These are phyloP conservation scores for Vicugna pacos DNA, from an alignment of 2,113 vertebrate genomes.

Conservation along the genomic window DNA sequence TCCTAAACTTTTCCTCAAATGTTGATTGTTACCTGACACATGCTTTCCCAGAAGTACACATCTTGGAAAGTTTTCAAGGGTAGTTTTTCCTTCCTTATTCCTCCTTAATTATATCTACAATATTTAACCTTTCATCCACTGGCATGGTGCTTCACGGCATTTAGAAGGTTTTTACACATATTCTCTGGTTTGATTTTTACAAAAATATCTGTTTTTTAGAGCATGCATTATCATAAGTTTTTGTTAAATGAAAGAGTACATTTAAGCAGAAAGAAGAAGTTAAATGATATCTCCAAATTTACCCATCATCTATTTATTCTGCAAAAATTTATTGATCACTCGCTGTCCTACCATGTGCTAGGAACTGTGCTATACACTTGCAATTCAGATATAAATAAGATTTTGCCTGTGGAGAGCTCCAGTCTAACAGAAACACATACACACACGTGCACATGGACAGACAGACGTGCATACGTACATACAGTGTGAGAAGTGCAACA, in stretches of 20 bases:
- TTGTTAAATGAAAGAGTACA: background rate
- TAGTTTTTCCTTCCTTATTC: background rate
- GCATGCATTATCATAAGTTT: background rate
- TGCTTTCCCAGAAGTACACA: background rate
- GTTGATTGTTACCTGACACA: slow-evolving; percentile 36
- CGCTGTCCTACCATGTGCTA: background rate
- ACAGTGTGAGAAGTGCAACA: background rate
- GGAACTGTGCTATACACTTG: background rate
- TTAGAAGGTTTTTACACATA: background rate
- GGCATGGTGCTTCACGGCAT: background rate
- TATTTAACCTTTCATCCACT: background rate
- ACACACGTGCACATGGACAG: background rate
- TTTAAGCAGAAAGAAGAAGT: background rate
- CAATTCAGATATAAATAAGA: background rate
- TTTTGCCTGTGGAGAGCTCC: background rate
- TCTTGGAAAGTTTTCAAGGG: background rate
- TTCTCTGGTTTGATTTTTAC: background rate
- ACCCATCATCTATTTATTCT: background rate
- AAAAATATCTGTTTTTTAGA: background rate
- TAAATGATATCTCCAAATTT: background rate
- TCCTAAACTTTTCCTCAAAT: slow-evolving; percentile 49
- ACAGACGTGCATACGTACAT: background rate
- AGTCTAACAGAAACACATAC: background rate
- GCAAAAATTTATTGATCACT: background rate
- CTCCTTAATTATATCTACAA: background rate